phyloP scores from a whole-genome alignment of 1,140 invertebrate species.

The Cydia amplana region DNA sequence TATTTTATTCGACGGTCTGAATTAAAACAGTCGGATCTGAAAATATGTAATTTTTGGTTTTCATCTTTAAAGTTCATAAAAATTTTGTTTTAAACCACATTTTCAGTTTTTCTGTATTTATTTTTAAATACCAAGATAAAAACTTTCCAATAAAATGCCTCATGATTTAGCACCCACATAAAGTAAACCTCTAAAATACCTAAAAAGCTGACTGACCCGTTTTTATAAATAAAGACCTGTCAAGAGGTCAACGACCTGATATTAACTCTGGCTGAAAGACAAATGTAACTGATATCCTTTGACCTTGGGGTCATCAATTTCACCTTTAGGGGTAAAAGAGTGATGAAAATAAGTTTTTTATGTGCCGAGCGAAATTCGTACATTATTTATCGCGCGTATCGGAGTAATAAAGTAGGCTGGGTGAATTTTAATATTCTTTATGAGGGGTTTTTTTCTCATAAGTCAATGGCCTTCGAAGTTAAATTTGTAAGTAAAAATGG shows the following conservation, averaged over 20 bases:
- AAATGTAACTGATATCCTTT: slow-evolving; percentile 22
- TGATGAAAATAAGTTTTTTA: slow-evolving; percentile 10
- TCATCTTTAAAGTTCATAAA: no score
- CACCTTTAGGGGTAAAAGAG: not conserved
- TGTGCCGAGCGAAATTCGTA: not conserved
- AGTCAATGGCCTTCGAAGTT: not conserved
- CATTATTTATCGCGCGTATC: slow-evolving; percentile 1
- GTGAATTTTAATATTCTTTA: not conserved
- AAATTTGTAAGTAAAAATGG: not conserved
- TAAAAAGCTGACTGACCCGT: not conserved
- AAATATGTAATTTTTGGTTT: no score
- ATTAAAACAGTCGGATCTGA: no score
- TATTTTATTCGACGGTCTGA: no score
- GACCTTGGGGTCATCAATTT: slow-evolving; percentile 7
- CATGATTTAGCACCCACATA: not conserved
- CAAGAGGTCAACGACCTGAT: not conserved
- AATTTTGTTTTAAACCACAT: no score
- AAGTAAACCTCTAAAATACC: not conserved
- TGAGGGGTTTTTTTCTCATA: not conserved
- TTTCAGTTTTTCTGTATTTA: no score
- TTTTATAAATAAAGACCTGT: slow-evolving; percentile 1
- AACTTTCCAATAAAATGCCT: not conserved
- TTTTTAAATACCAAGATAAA: no score
- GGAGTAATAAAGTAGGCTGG: not conserved
- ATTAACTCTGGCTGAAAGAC: not conserved